phyloP scores from a whole-genome alignment of 2,113 vertebrate species.

The Ophiodon elongatus region DNA sequence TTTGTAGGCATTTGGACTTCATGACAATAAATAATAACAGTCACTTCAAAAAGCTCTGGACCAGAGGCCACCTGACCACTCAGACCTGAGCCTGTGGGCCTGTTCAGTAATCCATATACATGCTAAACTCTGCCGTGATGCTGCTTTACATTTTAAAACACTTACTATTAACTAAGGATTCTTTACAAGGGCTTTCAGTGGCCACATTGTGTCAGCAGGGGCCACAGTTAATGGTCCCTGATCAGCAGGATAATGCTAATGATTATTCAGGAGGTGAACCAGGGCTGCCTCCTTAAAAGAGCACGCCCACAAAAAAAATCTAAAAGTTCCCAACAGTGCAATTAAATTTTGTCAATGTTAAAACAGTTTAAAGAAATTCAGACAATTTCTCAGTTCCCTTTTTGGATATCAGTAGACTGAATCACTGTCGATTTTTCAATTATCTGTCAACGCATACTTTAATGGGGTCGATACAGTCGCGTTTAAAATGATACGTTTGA shows the following conservation, averaged over 20 bases:
- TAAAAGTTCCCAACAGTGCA: neutral
- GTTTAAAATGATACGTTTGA: neutral
- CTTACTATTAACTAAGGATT: neutral
- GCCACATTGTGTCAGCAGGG: slow-evolving; percentile 6
- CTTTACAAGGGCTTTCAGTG: slow-evolving; percentile 8
- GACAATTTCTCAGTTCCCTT: neutral
- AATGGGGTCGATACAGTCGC: neutral
- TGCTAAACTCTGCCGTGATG: neutral
- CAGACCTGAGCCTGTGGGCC: neutral
- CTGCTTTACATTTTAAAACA: neutral
- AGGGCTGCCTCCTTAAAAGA: neutral
- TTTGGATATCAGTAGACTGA: neutral
- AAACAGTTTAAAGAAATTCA: neutral
- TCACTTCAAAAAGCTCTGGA: neutral
- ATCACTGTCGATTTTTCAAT: neutral
- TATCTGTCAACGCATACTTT: neutral
- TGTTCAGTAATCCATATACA: neutral
- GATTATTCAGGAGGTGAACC: slow-evolving; percentile 14
- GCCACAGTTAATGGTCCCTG: slow-evolving; percentile 9
- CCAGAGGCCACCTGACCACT: neutral
- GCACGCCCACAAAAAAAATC: neutral
- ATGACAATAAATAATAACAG: neutral
- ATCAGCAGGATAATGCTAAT: slow-evolving; percentile 11
- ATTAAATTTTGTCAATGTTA: neutral
- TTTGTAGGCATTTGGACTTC: neutral